Evolutionary conservation across 2,888 invertebrate species (phyloP).

Genomic region (Plemyria rubiginata): DNA sequence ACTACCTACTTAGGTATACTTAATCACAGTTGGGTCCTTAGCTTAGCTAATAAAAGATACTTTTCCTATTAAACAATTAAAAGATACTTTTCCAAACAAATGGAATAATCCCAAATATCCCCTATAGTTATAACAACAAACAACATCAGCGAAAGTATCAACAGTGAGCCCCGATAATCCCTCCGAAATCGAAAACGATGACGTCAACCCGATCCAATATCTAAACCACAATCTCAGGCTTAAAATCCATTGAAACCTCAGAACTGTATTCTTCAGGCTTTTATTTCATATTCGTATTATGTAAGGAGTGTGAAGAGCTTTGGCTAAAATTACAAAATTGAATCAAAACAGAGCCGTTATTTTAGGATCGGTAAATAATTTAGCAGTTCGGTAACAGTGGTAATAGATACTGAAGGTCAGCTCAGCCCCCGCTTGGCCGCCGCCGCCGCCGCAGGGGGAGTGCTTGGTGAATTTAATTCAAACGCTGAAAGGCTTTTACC

Average conservation of each 20-base stretch:
- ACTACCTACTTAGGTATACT: too few species aligned
- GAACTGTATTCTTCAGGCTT: neutral
- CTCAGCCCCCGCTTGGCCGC: too few species aligned
- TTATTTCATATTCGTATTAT: neutral
- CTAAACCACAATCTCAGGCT: neutral
- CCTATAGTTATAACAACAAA: too few species aligned
- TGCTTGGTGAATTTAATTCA: constrained; percentile 26
- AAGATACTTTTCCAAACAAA: too few species aligned
- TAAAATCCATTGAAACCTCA: neutral
- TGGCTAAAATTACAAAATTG: constrained; percentile 1
- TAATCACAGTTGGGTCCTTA: too few species aligned
- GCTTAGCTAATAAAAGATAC: too few species aligned
- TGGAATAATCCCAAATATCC: too few species aligned
- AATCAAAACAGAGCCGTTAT: constrained; percentile 14
- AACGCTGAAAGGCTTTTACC: constrained; percentile 37
- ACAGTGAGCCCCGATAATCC: constrained; percentile 9
- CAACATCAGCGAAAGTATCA: neutral
- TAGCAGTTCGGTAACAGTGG: constrained; percentile 13
- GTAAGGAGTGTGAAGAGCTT: neutral
- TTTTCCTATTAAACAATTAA: too few species aligned
- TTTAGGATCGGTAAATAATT: constrained; percentile 18
- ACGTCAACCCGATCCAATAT: constrained; percentile 1
- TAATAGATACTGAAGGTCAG: constrained; percentile 9
- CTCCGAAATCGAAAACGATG: constrained; percentile 2
- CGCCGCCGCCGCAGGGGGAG: too few species aligned